phyloP scores from a whole-genome alignment of 2,888 invertebrate species.

The Gnatocerus cornutus region DNA sequence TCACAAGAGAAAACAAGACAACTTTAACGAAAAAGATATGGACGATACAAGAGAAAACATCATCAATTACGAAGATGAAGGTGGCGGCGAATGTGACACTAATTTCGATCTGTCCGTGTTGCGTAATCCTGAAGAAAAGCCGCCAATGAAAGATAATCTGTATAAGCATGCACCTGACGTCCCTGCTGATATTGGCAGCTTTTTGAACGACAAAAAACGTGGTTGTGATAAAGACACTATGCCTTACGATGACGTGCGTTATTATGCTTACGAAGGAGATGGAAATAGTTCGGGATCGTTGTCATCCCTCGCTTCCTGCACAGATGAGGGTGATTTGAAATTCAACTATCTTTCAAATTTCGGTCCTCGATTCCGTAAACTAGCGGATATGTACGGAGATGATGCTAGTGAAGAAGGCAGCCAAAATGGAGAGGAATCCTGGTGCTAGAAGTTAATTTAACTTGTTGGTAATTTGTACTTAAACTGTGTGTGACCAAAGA shows the following conservation, averaged over 20 bases:
- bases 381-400: slow-evolving; percentile 96
- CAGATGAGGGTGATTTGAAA: slow-evolving; percentile 80
- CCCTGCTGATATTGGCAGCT: slow-evolving; percentile 90
- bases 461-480: slow-evolving; percentile 32
- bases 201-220: slow-evolving; percentile 91
- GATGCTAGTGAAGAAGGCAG: slow-evolving; percentile 87
- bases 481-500: slow-evolving; percentile 37
- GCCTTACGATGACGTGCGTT: slow-evolving; percentile 96
- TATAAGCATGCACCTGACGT: slow-evolving; percentile 73
- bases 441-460: slow-evolving; percentile 76
- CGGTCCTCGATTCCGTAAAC: slow-evolving; percentile 95
- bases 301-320: slow-evolving; percentile 91
- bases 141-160: slow-evolving; percentile 65
- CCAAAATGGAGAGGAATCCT: slow-evolving; percentile 86
- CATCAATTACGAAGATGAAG: slow-evolving; percentile 98
- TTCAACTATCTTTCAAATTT: slow-evolving; percentile 96
- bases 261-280: slow-evolving; percentile 98
- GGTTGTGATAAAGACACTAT: slow-evolving; percentile 93
- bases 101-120: slow-evolving; percentile 92
- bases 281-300: slow-evolving; percentile 93
- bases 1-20: slow-evolving; percentile 89
- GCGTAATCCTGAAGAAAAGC: slow-evolving; percentile 67
- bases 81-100: slow-evolving; percentile 98
- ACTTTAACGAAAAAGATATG: slow-evolving; percentile 91
- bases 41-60: slow-evolving; percentile 98